Conservation (phyloP, 2,888 invertebrate species). For the Entomobrya proxima region DNA sequence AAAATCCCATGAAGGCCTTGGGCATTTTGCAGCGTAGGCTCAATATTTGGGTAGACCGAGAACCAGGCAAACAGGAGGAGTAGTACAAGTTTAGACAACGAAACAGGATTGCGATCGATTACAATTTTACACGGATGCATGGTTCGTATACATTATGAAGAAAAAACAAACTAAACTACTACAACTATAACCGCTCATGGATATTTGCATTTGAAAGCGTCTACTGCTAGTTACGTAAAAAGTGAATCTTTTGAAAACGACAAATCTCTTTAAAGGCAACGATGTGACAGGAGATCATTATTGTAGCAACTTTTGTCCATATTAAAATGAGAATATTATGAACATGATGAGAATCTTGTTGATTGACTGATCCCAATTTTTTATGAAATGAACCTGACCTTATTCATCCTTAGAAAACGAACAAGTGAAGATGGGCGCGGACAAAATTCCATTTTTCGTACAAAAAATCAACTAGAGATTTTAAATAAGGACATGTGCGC, state of each 20-base stretch:
- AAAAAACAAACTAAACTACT: slow-evolving; percentile 16
- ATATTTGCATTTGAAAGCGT: slow-evolving; percentile 31
- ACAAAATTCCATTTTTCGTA: slow-evolving; percentile 26
- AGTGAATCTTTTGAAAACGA: background rate
- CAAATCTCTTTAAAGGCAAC: background rate
- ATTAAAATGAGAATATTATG: slow-evolving; percentile 26
- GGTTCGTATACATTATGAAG: background rate
- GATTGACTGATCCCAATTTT: slow-evolving; percentile 57
- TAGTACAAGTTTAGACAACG: background rate
- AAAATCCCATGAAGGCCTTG: slow-evolving; percentile 55
- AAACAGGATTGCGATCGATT: slow-evolving; percentile 59
- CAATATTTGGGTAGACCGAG: slow-evolving; percentile 59
- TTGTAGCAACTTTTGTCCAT: slow-evolving; percentile 11
- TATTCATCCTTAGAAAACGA: slow-evolving; percentile 42
- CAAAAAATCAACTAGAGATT: background rate
- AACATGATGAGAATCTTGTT: slow-evolving; percentile 22
- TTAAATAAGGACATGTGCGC: background rate
- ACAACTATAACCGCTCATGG: background rate
- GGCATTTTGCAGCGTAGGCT: slow-evolving; percentile 67
- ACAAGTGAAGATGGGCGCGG: slow-evolving; percentile 49
- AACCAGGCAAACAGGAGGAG: slow-evolving; percentile 44
- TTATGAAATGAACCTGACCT: slow-evolving; percentile 41
- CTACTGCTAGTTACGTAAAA: background rate
- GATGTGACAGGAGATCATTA: slow-evolving; percentile 8
- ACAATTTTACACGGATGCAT: slow-evolving; percentile 55